phyloP scores from a whole-genome alignment of 2,113 vertebrate species.

The Microcebus tavaratra region DNA sequence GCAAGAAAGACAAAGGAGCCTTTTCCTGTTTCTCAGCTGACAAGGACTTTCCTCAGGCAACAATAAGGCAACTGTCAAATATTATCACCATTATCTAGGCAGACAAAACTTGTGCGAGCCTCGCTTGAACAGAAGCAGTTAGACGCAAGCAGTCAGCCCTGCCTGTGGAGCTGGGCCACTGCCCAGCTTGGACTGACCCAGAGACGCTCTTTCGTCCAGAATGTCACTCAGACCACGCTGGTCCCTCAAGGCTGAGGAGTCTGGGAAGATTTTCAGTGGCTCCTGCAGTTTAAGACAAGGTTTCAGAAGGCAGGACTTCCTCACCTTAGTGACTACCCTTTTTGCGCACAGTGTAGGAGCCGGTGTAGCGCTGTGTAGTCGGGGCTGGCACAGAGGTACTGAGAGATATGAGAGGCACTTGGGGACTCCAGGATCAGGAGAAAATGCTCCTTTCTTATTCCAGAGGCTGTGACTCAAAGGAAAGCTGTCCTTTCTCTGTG shows the following conservation, averaged over 20 bases:
- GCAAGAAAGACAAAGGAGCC: background rate
- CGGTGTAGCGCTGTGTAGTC: background rate
- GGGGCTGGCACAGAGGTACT: conserved; percentile 49
- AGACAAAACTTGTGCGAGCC: too few species aligned
- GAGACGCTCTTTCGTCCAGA: too few species aligned
- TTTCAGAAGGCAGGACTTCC: background rate
- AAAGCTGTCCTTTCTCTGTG: background rate
- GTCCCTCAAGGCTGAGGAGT: background rate
- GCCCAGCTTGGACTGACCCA: background rate
- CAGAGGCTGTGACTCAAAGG: background rate
- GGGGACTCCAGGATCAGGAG: background rate
- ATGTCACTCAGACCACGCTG: rapidly evolving
- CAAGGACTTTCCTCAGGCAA: background rate
- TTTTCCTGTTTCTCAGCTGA: background rate
- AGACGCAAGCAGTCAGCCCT: background rate
- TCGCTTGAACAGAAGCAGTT: background rate
- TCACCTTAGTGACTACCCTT: background rate
- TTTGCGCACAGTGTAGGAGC: background rate
- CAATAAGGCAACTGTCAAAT: background rate
- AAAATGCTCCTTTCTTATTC: background rate
- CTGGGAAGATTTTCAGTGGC: background rate
- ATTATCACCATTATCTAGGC: background rate
- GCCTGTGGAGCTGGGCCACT: background rate
- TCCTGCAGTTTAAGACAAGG: background rate
- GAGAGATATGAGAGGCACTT: background rate